Base-by-base conservation (phyloP, 2,113 vertebrate genomes). In the Protomyctophum bolini region DNA sequence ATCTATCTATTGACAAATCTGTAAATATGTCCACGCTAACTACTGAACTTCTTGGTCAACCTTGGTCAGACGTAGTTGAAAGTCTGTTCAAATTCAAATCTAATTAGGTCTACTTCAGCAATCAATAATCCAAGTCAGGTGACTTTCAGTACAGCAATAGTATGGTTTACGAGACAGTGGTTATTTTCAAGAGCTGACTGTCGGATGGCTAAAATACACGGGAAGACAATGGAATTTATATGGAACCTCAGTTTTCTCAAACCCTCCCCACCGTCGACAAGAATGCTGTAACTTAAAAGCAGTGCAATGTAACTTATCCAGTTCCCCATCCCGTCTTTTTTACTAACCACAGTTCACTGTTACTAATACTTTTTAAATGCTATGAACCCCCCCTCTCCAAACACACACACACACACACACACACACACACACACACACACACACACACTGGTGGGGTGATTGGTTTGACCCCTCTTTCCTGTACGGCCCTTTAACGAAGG, bases 1-100 rank as follows among this genome's bases (percentile, higher is more conserved):
- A 11, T 47, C 46, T 4, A 41, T 41, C 21, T 21, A 21, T 21
- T 76, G 41, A 68, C 70, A 47, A 67, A 70, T 77, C 67, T 91
- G 89, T 91, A 90, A 82, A 91, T 86, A 91, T 77, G 68, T 79
- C 76, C 80, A 66, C 45, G 41, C 52, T 15, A 56, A 28, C 68
- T 68, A 80, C 57, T 64, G 61, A 58, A 45, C 45, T 21, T 66
- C 48, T 41, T 56, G 0, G 66, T 73, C 41, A 3, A 21, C 47
- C 73, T 54, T 60, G 56, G 55, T 52, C 46, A n/a, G 50, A 59
- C 8, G 63, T 63, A 54, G 10, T 54, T 54, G 10, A 54, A 41
- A 54, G 6, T 54, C 51, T 0, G 10, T 65, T 66, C 59, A 33
- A 62, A 67, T 51, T 59, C 10, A 58, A 33, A 70, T 15, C 1